These are phyloP conservation scores for Spicauda simplicius DNA, from an alignment of 2,888 invertebrate genomes.

Conservation along the genomic window DNA sequence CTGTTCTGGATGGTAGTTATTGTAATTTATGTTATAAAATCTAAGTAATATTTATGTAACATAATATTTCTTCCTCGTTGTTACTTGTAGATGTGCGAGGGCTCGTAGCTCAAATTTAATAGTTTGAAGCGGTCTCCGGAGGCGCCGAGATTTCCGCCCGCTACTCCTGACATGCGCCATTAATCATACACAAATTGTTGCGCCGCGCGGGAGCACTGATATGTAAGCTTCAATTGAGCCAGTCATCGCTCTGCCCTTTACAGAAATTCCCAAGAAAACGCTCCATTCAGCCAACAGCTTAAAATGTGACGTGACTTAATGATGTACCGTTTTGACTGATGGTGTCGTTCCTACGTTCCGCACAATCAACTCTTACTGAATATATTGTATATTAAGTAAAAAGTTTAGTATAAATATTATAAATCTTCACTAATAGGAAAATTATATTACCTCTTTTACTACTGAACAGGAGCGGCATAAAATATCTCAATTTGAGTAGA, in stretches of 20 bases:
- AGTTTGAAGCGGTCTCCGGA: slow-evolving; percentile 62
- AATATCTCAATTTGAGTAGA: background rate
- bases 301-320: slow-evolving; percentile 46
- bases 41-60: background rate
- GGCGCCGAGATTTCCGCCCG: slow-evolving; percentile 52
- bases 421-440: background rate
- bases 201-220: slow-evolving; percentile 49
- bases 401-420: background rate
- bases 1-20: too few species aligned
- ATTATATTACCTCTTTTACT: background rate
- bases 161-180: slow-evolving; percentile 47
- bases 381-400: too few species aligned
- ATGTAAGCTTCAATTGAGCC: slow-evolving; percentile 68
- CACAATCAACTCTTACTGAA: background rate
- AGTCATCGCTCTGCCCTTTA: slow-evolving; percentile 64
- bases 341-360: slow-evolving; percentile 17
- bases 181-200: slow-evolving; percentile 72
- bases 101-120: slow-evolving; percentile 48
- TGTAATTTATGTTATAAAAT: too few species aligned
- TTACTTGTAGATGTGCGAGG: background rate
- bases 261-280: slow-evolving; percentile 54
- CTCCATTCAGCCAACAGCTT: slow-evolving; percentile 46
- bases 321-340: slow-evolving; percentile 43
- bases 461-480: background rate
- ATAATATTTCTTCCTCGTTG: background rate